Base-by-base conservation (phyloP, 2,888 invertebrate genomes). In the Sesia apiformis region DNA sequence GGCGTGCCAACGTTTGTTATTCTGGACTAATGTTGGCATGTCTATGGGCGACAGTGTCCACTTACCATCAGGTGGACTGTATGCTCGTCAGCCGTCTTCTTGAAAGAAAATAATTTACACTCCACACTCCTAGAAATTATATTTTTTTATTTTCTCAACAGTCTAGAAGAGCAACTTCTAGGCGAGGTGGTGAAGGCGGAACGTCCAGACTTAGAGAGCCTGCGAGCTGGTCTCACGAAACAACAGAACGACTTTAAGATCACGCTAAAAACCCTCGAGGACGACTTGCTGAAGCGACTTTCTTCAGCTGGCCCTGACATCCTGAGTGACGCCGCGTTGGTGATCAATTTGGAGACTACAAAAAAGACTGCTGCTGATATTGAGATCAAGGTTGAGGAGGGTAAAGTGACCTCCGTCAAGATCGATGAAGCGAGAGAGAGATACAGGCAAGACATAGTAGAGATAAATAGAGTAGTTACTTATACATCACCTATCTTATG, bases 221-320 rank as follows among this genome's bases (percentile, higher is more conserved):
- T 95, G 55, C 95, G 97, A 69, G 91, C 95, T 0, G 93, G 94
- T 52, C 88, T 98, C 5, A 98, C 97, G 0, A 95, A 96, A 70
- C 96, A 97, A 73, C 97, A 98, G 74, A 98, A 98, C 70, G 95
- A 96, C 72, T 98, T 97, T 75, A 98, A 98, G 84, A 98, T 98
- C 57, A 95, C 95, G 0, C 84, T 98, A 38, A 98, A 98, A 76
- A 91, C 91, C 52, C 90, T 98, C n/a, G 98, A 98, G 89, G 98
- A 98, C 71, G 96, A 97, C 74, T 87, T 98, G 8, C 84, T 98
- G 51, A 94, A 94, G 59, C 92, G 97, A 53, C 79, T 98, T 58
- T 96, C 97, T 0, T 94, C 97, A 3, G 98, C 98, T 3, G 96
- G 97, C 4, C 97, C 97, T 1, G 95, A 98, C 74, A 97, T 98